A percentile compares a stretch with the other conserved stretches of the same genome.
Conservation (phyloP, 2,797 vertebrate genomes). For the Atherinosoma microstoma region DNA sequence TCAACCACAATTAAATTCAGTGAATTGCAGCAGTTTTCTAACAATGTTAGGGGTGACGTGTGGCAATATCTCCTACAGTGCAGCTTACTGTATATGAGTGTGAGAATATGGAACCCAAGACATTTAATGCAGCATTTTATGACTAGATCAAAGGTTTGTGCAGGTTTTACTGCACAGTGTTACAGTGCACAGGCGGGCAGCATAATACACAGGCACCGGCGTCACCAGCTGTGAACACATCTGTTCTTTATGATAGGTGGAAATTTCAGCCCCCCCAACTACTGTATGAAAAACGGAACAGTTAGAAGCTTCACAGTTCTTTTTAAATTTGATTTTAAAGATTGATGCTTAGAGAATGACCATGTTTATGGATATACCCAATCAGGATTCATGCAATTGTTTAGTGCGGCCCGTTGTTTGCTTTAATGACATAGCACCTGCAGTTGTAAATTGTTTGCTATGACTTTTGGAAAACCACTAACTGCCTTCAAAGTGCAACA, state of each 20-base stretch:
- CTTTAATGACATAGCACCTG: background rate
- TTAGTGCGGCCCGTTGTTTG: background rate
- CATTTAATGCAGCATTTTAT: conserved; percentile 48
- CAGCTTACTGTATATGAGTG: conserved; percentile 42
- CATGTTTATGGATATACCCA: background rate
- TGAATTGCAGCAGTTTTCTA: conserved; percentile 62
- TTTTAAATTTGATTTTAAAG: background rate
- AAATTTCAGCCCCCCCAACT: conserved; percentile 30
- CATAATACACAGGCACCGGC: conserved; percentile 31
- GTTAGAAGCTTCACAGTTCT: background rate
- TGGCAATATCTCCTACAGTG: conserved; percentile 51
- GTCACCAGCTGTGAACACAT: conserved; percentile 62
- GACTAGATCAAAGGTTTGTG: conserved; percentile 48
- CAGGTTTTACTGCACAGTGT: conserved; percentile 48
- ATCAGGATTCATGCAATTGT: background rate
- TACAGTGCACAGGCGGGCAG: conserved; percentile 40
- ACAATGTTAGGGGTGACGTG: conserved; percentile 51
- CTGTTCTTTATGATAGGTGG: conserved; percentile 44
- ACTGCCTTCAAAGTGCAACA: no score
- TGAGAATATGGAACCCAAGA: conserved; percentile 37
- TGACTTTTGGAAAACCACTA: background rate
- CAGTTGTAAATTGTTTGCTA: background rate
- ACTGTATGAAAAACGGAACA: conserved; percentile 42
- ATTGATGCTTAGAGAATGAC: background rate
- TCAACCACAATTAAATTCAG: conserved; percentile 65